Percentiles rank a stretch among this genome's conserved stretches.
phyloP scores from a whole-genome alignment of 1,140 invertebrate species.

The Drosophila saltans region DNA sequence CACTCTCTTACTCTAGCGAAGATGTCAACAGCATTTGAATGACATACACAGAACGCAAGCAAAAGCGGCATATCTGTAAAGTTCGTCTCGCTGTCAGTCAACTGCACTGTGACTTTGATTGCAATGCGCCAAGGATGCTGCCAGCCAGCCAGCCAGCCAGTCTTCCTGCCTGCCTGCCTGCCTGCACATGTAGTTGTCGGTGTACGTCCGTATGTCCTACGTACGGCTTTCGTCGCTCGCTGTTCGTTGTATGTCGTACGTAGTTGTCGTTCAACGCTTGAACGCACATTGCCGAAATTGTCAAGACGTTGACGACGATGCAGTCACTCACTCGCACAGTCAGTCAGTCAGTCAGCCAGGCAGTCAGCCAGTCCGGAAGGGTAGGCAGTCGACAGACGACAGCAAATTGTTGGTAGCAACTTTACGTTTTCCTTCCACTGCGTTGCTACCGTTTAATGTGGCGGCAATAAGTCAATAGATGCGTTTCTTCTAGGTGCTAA shows the following conservation, averaged over 20 bases:
- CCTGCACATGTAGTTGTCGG: not conserved
- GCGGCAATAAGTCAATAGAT: slow-evolving; percentile 75
- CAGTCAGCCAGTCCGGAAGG: not conserved
- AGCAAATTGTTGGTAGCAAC: not conserved
- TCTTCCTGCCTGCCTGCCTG: slow-evolving; percentile 1
- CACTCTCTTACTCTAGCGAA: slow-evolving; percentile 22
- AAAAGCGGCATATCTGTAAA: slow-evolving; percentile 53
- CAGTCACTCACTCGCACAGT: slow-evolving; percentile 13
- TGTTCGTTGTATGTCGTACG: slow-evolving; percentile 4
- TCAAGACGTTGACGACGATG: slow-evolving; percentile 53
- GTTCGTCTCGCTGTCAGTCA: slow-evolving; percentile 69
- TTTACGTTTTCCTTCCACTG: not conserved
- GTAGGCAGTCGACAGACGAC: not conserved
- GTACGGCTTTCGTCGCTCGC: slow-evolving; percentile 3
- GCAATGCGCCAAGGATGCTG: slow-evolving; percentile 74
- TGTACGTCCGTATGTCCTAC: not conserved
- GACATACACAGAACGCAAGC: slow-evolving; percentile 42
- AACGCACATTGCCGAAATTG: slow-evolving; percentile 75
- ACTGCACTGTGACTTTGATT: slow-evolving; percentile 69
- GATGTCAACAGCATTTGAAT: slow-evolving; percentile 76
- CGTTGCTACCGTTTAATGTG: slow-evolving; percentile 56
- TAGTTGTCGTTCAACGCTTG: slow-evolving; percentile 43
- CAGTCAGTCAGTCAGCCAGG: slow-evolving; percentile 10
- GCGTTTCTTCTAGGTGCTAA: slow-evolving; percentile 47
- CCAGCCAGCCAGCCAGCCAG: not conserved